A percentile compares a stretch with the other conserved stretches of the same genome.
These are phyloP conservation scores for Carlito syrichta DNA, from an alignment of 2,113 vertebrate species.

Conservation along the genomic window DNA sequence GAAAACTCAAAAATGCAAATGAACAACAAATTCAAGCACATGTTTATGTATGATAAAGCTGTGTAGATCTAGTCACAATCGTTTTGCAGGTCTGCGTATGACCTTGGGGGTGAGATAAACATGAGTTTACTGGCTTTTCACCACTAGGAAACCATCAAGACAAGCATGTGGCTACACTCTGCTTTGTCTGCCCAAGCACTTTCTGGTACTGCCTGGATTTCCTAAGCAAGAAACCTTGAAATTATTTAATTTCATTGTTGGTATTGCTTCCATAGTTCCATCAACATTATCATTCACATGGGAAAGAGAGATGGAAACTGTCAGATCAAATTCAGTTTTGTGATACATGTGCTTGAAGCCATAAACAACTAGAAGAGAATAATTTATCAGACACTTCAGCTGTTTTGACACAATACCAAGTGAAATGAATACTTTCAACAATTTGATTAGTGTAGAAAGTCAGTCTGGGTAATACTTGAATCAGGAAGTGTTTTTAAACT, in stretches of 20 bases:
- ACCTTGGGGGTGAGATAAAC: constrained; percentile 16
- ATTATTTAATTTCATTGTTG: constrained; percentile 53
- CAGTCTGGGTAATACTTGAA: constrained; percentile 46
- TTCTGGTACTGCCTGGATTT: neutral
- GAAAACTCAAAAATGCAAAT: constrained; percentile 28
- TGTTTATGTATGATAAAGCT: neutral
- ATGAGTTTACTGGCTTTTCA: neutral
- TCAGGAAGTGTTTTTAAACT: constrained; percentile 35
- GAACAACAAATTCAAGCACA: neutral
- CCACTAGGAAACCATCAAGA: neutral
- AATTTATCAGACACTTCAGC: constrained; percentile 3
- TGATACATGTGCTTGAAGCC: neutral
- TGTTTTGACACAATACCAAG: constrained; percentile 41
- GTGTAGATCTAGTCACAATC: neutral
- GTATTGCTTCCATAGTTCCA: neutral
- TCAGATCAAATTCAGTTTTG: constrained; percentile 45
- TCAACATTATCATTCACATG: constrained; percentile 41
- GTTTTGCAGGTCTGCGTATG: neutral
- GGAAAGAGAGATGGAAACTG: constrained; percentile 36
- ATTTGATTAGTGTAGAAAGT: constrained; percentile 45
- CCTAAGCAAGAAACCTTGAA: constrained; percentile 52
- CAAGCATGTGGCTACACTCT: neutral
- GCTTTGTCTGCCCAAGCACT: neutral
- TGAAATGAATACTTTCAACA: constrained; percentile 45
- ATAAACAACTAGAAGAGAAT: constrained; percentile 52